Conservation (phyloP, 2,797 vertebrate species). For the Danio kyathit region DNA sequence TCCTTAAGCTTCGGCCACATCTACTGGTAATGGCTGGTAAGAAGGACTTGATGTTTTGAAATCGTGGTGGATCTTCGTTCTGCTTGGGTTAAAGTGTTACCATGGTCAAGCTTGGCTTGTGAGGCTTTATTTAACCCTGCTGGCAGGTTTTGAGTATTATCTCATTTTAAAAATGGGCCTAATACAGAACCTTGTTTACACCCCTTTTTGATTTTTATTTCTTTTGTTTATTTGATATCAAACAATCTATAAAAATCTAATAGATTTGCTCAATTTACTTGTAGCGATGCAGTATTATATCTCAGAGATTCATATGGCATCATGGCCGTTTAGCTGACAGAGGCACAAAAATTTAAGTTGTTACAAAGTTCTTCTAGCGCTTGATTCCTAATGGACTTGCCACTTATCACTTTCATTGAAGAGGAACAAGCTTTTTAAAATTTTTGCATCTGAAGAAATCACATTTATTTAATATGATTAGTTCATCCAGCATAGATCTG, state of each 20-base stretch:
- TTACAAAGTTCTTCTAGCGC: background rate
- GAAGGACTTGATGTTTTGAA: constrained; percentile 68
- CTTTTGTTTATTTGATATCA: background rate
- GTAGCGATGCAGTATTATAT: background rate
- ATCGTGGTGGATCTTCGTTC: constrained; percentile 23
- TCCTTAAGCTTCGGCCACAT: constrained; percentile 45
- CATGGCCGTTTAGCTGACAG: background rate
- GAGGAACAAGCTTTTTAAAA: background rate
- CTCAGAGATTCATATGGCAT: background rate
- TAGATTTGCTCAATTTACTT: background rate
- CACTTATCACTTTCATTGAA: background rate
- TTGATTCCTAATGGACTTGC: background rate
- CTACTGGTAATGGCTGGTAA: constrained; percentile 74
- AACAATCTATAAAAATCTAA: background rate
- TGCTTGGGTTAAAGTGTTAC: constrained; percentile 20
- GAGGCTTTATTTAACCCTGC: constrained; percentile 12
- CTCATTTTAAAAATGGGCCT: background rate
- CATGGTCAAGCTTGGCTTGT: background rate
- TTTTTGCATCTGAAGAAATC: constrained; percentile 1
- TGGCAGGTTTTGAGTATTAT: constrained; percentile 4
- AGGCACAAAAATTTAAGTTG: background rate
- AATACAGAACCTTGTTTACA: constrained; percentile 15
- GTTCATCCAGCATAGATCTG: constrained; percentile 2
- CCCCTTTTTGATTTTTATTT: background rate
- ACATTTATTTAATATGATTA: background rate